Evolutionary conservation across 2,113 vertebrate genomes (phyloP), one percentile per base, ranked within the genome.

Genomic region (Sinocyclocheilus grahami): DNA sequence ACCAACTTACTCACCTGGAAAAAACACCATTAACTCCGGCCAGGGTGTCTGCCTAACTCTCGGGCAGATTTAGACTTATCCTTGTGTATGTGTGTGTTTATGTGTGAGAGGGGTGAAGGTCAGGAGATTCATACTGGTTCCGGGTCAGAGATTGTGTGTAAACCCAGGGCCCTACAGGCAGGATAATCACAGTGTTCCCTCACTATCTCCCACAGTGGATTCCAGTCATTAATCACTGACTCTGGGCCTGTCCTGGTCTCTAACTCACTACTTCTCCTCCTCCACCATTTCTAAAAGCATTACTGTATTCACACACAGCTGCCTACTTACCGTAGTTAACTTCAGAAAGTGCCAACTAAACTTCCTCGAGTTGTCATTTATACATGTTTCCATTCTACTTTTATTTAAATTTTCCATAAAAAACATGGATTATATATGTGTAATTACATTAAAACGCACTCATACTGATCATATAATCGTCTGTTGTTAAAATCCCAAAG

Each of bases 1-100:
- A 94, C 94, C 93, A 93, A 93, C 93, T 95, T 94, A 93, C 95
- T 96, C 95, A 96, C 95, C 95, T 96, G 95, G 95, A 96, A 96
- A 96, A 91, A 89, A 96, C 95, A 96, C 72, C 74, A 89, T 87
- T 96, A 95, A 96, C 95, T 94, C 95, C 94, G 93, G 94, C 95
- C 93, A 92, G 92, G 93, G 93, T 94, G 89, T 91, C 94, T 90
- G 82, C 91, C 88, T 94, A 92, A 27, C 65, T 86, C 55, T 83
- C 51, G 8, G 30, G 63, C 79, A 55, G 27, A 67, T 60, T 65
- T 27, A 75, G 55, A 37, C 69, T 74, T 80, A 62, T 80, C 12
- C 48, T 20, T 46, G 90, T 90, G 89, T 93, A 93, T 93, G 88
- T 93, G 46, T 48, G 46, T 48, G 46, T 48, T 93, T 39, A 92